Evolutionary conservation across 2,113 vertebrate species (phyloP), one percentile per base, ranked within the genome.

Genomic region (Aviceda subcristata): DNA sequence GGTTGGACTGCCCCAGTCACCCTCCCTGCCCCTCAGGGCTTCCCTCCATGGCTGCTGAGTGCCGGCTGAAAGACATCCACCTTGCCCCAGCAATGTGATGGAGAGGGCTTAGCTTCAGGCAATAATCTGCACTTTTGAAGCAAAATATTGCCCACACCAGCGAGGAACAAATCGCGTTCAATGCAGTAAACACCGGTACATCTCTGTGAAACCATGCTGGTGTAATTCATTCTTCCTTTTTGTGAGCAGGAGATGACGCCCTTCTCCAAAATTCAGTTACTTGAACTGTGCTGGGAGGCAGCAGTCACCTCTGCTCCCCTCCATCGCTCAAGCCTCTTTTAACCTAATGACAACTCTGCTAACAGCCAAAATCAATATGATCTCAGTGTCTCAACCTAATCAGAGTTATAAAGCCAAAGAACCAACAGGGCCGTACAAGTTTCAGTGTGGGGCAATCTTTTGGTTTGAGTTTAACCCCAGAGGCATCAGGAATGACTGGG

Each of bases 321-420:
- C 39, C 79, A 96, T 92, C 7, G 0, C 79, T 96, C 83, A 94
- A 94, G 38, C 62, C 41, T 76, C 79, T 86, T 92, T 94, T 96
- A 88, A 96, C 93, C 82, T 97, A 92, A 91, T 83, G 91, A 88
- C 91, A 94, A 72, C 67, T 76, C 66, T 94, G 79, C 82, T 88
- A 97, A 95, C 62, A 86, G 89, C 75, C 81, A 93, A 94, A 96
- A 96, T 94, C 95, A 78, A 88, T 97, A 88, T 30, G 48, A 60
- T 86, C 81, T 57, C 63, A 29, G 71, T 43, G 36, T 55, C 78
- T 79, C 86, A 91, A 95, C 88, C 83, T 91, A 95, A 94, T 94
- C 89, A 86, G 64, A 75, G 71, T 57, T 68, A 72, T 27, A 72
- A 79, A 74, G 64, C 46, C 45, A 23, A 74, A 85, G 82, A 85